Base-by-base conservation (phyloP, 2,113 vertebrate species). In the Perca schrenkii region DNA sequence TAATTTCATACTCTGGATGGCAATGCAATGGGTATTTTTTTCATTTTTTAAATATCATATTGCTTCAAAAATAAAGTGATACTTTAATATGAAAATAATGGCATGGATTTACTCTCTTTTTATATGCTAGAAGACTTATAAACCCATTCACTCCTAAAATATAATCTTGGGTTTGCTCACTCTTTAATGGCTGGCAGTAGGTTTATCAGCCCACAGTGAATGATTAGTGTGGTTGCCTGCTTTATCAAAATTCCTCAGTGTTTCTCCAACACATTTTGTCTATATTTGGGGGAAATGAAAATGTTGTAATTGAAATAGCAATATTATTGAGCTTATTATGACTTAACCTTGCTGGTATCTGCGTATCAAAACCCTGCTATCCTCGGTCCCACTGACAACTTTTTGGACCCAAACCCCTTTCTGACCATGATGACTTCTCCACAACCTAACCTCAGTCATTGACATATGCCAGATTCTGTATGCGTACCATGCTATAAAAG, bases 401-500 rank as follows among this genome's bases (percentile, higher is more conserved):
- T 84, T 82, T 84, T 86, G 85, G 86, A 85, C 74, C 68, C 57
- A 19, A 49, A 78, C 40, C 28, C 61, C 61, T 70, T 22, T 72
- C 81, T 85, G 76, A 86, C 82, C 82, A 65, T 65, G 82, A 89
- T 88, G 86, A 84, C 85, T 83, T 89, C 86, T 83, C 77, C 82
- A 83, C 83, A 85, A 49, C 34, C 74, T 76, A 64, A 66, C 65
- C 82, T 79, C 84, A 63, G 36, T 77, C 84, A 74, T 74, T 85
- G 83, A 86, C 78, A 79, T 72, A 71, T 84, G 80, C 88, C 86
- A 93, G 88, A 89, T 87, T 79, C 53, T 65, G 67, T 46, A 67
- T 74, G 76, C 71, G 68, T 77, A 73, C 82, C 78, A 86, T 67
- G 86, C 93, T 91, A 87, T 92, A 92, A 86, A 92, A 88, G 86